These are phyloP conservation scores for Silurus asotus DNA, from an alignment of 2,113 vertebrate genomes.

Conservation along the genomic window DNA sequence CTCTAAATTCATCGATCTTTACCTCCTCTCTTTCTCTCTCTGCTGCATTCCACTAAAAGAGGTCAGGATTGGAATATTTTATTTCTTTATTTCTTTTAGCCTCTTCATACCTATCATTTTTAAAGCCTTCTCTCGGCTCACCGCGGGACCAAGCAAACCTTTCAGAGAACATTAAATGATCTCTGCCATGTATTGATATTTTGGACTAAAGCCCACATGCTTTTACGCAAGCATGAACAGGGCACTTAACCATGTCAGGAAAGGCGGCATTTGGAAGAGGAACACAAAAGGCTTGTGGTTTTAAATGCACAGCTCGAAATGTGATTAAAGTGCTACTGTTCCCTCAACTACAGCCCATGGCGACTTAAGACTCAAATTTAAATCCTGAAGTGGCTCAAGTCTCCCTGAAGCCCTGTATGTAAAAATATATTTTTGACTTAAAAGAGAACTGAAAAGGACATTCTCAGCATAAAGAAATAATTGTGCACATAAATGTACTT, in stretches of 20 bases:
- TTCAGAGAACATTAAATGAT: conserved; percentile 27
- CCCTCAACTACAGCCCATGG: conserved; percentile 3
- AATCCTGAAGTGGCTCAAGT: background rate
- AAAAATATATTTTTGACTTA: background rate
- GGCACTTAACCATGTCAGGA: conserved; percentile 32
- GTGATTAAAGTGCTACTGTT: conserved; percentile 43
- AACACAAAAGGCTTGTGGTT: conserved; percentile 27
- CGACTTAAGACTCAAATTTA: conserved; percentile 8
- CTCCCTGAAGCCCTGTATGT: background rate
- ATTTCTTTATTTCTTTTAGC: conserved; percentile 19
- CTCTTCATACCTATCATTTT: conserved; percentile 35
- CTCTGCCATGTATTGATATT: conserved; percentile 40
- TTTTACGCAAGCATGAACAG: conserved; percentile 39
- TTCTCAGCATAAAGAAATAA: background rate
- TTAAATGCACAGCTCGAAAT: conserved; percentile 45
- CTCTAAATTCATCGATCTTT: conserved; percentile 43
- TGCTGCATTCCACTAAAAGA: conserved; percentile 14
- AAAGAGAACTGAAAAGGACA: background rate
- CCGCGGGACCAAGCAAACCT: background rate
- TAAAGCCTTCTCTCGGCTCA: conserved; percentile 14
- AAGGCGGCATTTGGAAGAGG: background rate
- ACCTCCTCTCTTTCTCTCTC: background rate
- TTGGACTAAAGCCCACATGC: conserved; percentile 23
- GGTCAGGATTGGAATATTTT: conserved; percentile 26
- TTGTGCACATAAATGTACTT: background rate